Evolutionary conservation across 2,797 vertebrate species (phyloP).

Genomic region (Sebastes kiyomatsui): DNA sequence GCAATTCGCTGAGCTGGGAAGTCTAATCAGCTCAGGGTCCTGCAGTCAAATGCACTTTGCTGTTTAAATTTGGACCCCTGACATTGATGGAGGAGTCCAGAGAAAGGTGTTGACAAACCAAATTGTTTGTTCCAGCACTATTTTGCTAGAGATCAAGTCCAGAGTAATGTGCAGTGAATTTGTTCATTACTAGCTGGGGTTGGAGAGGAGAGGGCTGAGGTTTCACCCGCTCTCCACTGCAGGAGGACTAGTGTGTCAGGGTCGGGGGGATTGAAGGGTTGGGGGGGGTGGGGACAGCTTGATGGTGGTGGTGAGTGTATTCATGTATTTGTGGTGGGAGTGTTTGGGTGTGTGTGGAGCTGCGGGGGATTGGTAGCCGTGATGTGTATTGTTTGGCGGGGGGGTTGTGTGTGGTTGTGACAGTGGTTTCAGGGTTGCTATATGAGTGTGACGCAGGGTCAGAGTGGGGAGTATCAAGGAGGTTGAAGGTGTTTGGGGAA

Average conservation of each 20-base stretch:
- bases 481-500: conserved; percentile 76
- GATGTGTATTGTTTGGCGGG: conserved; percentile 54
- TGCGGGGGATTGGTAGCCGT: conserved; percentile 14
- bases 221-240: conserved; percentile 51
- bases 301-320: conserved; percentile 41
- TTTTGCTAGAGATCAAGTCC: conserved; percentile 99
- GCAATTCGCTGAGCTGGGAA: conserved; percentile 98
- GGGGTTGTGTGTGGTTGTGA: conserved; percentile 53
- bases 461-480: conserved; percentile 72
- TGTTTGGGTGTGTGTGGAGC: conserved; percentile 10
- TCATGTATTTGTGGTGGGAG: conserved; percentile 42
- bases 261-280: conserved; percentile 23
- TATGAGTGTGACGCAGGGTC: conserved; percentile 1
- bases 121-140: conserved; percentile 99
- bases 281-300: conserved; percentile 7
- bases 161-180: conserved; percentile 99
- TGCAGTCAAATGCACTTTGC: conserved; percentile 99
- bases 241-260: conserved; percentile 51
- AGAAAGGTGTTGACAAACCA: conserved; percentile 99
- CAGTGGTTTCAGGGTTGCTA: conserved; percentile 13
- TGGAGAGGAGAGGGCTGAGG: conserved; percentile 66
- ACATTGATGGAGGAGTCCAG: conserved; percentile 99
- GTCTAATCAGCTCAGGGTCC: conserved; percentile 99
- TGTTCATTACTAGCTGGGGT: conserved; percentile 92
- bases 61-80: conserved; percentile 99